Conservation (phyloP, 2,888 invertebrate species). For the Plebejus melissa region DNA sequence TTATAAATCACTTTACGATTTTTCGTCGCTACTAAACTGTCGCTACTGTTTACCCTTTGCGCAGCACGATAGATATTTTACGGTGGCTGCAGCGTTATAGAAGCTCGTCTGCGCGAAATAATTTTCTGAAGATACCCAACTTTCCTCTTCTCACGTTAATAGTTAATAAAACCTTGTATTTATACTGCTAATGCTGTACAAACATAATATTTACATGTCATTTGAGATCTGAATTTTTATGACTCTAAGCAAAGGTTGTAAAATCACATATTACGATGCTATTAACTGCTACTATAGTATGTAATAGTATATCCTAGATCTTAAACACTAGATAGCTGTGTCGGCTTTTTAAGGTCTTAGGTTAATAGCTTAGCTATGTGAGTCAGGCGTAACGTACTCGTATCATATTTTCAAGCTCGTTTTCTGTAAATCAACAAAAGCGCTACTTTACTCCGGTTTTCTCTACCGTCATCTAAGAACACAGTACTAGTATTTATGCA, state of each 20-base stretch:
- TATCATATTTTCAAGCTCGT: neutral
- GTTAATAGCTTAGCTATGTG: neutral
- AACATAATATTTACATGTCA: slow-evolving; percentile 18
- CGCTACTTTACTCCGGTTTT: no score
- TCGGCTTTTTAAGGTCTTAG: neutral
- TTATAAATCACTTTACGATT: no score
- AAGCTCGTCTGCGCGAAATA: neutral
- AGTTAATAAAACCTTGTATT: slow-evolving; percentile 14
- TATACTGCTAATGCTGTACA: slow-evolving; percentile 1
- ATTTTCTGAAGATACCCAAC: neutral
- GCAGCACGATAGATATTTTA: no score
- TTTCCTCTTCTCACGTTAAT: slow-evolving; percentile 6
- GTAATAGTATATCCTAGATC: neutral
- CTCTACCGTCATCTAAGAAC: no score
- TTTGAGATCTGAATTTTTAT: slow-evolving; percentile 15
- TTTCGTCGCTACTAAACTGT: no score
- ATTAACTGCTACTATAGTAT: neutral
- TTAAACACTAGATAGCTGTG: neutral
- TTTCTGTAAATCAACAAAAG: neutral
- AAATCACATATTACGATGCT: slow-evolving; percentile 9
- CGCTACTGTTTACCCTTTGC: no score
- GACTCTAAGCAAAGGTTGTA: neutral
- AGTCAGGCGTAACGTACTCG: no score
- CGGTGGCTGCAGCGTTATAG: no score
- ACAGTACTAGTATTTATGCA: no score